phyloP scores from a whole-genome alignment of 2,888 invertebrate species.

The Leptinotarsa juncta region DNA sequence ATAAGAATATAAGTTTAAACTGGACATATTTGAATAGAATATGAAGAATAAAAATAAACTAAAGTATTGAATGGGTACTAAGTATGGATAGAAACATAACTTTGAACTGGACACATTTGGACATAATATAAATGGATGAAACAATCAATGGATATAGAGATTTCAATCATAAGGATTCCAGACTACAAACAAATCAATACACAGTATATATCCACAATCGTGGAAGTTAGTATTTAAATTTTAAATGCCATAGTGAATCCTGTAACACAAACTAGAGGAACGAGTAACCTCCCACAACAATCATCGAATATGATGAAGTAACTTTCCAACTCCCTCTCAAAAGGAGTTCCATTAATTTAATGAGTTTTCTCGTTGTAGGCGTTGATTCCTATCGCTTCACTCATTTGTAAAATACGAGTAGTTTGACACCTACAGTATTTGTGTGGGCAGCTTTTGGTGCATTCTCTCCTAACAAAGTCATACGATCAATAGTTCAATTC shows the following conservation, averaged over 20 bases:
- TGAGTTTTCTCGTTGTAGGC: background rate
- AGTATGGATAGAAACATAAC: too few species aligned
- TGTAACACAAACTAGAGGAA: background rate
- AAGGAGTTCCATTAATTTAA: background rate
- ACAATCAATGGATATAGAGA: too few species aligned
- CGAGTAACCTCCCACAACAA: background rate
- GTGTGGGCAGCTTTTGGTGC: background rate
- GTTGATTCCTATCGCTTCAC: background rate
- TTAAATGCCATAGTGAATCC: background rate
- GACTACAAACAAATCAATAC: too few species aligned
- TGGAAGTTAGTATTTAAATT: too few species aligned
- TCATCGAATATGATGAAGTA: background rate
- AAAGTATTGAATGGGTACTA: too few species aligned
- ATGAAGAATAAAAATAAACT: too few species aligned
- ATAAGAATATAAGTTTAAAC: too few species aligned
- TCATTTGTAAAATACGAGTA: slow-evolving; percentile 2
- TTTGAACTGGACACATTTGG: too few species aligned
- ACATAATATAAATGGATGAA: too few species aligned
- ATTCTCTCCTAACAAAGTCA: background rate
- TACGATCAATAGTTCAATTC: background rate
- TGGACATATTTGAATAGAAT: too few species aligned
- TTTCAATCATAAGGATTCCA: too few species aligned
- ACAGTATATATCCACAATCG: too few species aligned
- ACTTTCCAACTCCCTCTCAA: background rate
- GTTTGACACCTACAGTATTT: background rate